phyloP scores from a whole-genome alignment of 2,113 vertebrate species.

The Dipodomys spectabilis region DNA sequence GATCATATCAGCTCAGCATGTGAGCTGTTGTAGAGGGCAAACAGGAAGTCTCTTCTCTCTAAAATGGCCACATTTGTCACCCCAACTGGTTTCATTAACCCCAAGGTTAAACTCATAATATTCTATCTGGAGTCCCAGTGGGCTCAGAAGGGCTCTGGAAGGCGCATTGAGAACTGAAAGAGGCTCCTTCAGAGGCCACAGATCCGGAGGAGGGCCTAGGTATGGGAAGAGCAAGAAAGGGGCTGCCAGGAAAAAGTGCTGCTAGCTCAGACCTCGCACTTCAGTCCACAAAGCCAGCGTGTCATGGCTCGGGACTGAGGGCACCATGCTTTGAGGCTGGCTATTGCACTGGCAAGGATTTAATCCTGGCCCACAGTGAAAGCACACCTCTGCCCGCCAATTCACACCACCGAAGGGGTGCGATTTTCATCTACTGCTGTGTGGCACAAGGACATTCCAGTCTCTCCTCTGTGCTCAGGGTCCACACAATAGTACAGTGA shows the following conservation, averaged over 20 bases:
- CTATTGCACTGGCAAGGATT: neutral
- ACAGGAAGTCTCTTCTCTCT: neutral
- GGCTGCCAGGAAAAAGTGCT: rapidly evolving
- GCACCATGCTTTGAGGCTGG: neutral
- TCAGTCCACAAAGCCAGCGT: neutral
- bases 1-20: neutral
- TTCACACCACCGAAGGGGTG: rapidly evolving
- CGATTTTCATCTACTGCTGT: neutral
- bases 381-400: too few species aligned
- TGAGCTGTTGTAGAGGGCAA: neutral
- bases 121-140: neutral
- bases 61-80: neutral
- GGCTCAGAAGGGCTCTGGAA: too few species aligned
- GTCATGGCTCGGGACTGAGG: neutral
- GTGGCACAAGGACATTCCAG: too few species aligned
- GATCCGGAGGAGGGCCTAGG: too few species aligned
- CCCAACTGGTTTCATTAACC: neutral
- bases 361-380: neutral
- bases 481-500: neutral
- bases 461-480: neutral
- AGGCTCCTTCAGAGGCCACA: rapidly evolving
- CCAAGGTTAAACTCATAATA: neutral
- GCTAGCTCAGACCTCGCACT: neutral
- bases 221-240: neutral
- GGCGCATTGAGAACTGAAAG: neutral